Base-by-base conservation (phyloP, 2,888 invertebrate species). In the Heliconius ismenius region DNA sequence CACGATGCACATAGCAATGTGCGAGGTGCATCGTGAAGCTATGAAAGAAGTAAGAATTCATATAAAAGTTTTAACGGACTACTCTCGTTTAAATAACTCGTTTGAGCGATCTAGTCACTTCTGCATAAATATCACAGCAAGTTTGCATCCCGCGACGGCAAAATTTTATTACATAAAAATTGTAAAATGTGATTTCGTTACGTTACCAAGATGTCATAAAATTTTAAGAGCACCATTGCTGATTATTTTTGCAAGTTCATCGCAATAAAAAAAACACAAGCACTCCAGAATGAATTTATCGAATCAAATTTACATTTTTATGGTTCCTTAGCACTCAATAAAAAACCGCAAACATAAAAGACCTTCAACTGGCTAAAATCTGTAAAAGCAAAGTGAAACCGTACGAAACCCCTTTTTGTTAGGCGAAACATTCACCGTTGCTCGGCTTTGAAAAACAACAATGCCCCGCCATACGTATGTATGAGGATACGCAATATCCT, bases 371-470 rank as follows among this genome's bases (percentile, higher is more conserved):
- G 83, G 86, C 83, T 87, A 88, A 88, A 92, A 91, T 91, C 90
- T 90, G 87, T 86, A 85, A 86, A 87, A 82, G 86, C 86, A 84
- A 82, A 84, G 84, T 84, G 87, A 87, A 87, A 84, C 85, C 86
- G 81, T 83, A 83, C 83, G 81, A 86, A 85, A 88, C 86, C 89
- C 91, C 87, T 91, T 91, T 89, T 87, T 87, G 87, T 83, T 85
- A 81, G 85, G 83, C 84, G 86, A 88, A 89, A 87, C 86, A 85
- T 86, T 87, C 82, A 82, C 83, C 81, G 84, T 83, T 84, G 82
- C 85, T 83, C 83, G 87, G 89, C 91, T 92, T 92, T 92, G 90
- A 89, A 90, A 91, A 92, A 93, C 92, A 93, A 93, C 93, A 93
- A 93, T 93, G 91, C 88, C 90, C 84, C 87, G 84, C 84, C 86